Conservation (phyloP, 1,140 invertebrate genomes). For the Archivesica marissinica region DNA sequence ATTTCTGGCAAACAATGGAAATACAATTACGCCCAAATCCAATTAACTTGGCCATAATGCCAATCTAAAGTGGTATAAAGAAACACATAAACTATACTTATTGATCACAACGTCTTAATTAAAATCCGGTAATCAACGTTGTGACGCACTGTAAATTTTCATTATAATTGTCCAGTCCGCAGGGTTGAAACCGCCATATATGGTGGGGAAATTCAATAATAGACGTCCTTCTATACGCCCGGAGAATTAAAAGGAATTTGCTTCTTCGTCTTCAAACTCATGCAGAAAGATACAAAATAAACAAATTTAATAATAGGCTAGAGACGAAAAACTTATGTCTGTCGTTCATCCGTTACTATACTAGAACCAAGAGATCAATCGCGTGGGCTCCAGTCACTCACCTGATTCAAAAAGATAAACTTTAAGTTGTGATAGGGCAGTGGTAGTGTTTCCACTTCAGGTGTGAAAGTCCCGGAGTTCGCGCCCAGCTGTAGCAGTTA, state of each 20-base stretch:
- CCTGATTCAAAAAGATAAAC: too few species aligned
- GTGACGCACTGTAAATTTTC: slow-evolving; percentile 45
- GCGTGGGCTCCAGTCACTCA: too few species aligned
- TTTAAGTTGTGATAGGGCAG: too few species aligned
- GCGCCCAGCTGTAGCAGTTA: too few species aligned
- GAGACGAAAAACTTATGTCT: too few species aligned
- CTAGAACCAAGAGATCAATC: too few species aligned
- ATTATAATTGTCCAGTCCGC: slow-evolving; percentile 40
- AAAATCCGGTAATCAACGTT: slow-evolving; percentile 61
- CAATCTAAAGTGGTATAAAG: slow-evolving; percentile 56
- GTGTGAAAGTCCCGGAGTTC: too few species aligned
- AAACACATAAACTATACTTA: slow-evolving; percentile 58
- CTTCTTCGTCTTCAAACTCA: not conserved
- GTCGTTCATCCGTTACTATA: too few species aligned
- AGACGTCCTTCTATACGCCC: not conserved
- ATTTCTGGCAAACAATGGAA: slow-evolving; percentile 52
- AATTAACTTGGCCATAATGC: slow-evolving; percentile 61
- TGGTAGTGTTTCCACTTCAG: too few species aligned
- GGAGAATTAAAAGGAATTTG: not conserved
- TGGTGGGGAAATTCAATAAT: slow-evolving; percentile 13
- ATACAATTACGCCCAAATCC: slow-evolving; percentile 62
- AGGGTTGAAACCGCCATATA: not conserved
- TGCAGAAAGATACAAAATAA: too few species aligned
- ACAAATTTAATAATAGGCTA: too few species aligned
- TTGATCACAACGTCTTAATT: slow-evolving; percentile 52